Base-by-base conservation (phyloP, 1,140 invertebrate genomes). In the Drosophila orosa region DNA sequence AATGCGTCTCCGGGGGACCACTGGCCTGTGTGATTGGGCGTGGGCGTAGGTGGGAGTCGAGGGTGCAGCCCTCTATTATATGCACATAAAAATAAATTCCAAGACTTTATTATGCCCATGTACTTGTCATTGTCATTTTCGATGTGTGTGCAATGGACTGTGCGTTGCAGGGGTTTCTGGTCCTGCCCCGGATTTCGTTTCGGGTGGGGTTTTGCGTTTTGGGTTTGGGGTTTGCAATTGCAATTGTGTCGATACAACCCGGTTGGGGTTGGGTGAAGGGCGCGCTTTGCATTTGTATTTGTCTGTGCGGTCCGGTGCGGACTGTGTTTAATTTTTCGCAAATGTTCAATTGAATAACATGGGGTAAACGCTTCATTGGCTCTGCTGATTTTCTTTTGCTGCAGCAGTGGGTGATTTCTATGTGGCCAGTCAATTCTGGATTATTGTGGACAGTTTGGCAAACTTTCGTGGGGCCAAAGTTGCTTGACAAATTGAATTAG, bases 31-130 rank as follows among this genome's bases (percentile, higher is more conserved):
- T 71, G 74, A 62, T 71, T 60, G 68, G 67, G 68, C 68, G 39
- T 39, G 17, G 22, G 17, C 22, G 61, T 40, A 58, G 45, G 27
- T 29, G 17, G 33, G 22, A 39, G 15, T 24, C 24, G 77, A 52
- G 72, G 69, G 39, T 42, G 47, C 76, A 78, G 67, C 61, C 84
- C 84, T 84, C 85, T 48, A 89, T 89, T 90, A 89, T 89, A 80
- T 80, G 84, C 73, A 78, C 84, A 89, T 89, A 89, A 89, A 89
- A 89, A 90, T 89, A 89, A 89, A 89, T 90, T 89, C 80, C 76
- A 84, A 90, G 84, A 89, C 80, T 89, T 87, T 87, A 87, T 87
- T 87, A 89, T 89, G 76, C 76, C 84, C 85, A 87, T 89, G 84
- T 87, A 78, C 83, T 89, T 87, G 83, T 78, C 75, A 72, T 74